These are phyloP conservation scores for Caerostris darwini DNA, from an alignment of 1,140 invertebrate species.

Conservation along the genomic window DNA sequence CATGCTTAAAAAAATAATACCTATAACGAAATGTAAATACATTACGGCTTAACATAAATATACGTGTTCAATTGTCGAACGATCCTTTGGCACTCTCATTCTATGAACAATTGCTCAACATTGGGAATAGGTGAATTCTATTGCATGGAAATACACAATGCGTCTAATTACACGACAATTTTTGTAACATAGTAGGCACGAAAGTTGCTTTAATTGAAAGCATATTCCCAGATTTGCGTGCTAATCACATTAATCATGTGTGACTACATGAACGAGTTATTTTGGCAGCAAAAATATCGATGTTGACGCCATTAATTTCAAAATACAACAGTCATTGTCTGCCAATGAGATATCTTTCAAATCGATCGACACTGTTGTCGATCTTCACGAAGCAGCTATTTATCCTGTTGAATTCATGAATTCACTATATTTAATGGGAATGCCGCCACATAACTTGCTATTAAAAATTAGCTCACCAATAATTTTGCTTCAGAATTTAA, in stretches of 20 bases:
- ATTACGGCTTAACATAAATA: conserved; percentile 75
- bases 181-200: not conserved
- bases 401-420: too few species aligned
- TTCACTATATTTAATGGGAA: too few species aligned
- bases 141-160: not conserved
- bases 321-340: too few species aligned
- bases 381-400: too few species aligned
- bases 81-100: conserved; percentile 24
- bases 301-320: too few species aligned
- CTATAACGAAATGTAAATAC: conserved; percentile 48
- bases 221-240: not conserved
- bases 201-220: not conserved
- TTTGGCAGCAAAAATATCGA: too few species aligned
- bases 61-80: conserved; percentile 67
- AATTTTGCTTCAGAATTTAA: not conserved
- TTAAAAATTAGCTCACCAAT: not conserved
- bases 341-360: too few species aligned
- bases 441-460: not conserved
- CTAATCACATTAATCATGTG: too few species aligned
- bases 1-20: conserved; percentile 80
- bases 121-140: not conserved
- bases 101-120: conserved; percentile 28
- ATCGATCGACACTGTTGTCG: too few species aligned
- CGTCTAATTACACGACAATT: not conserved
- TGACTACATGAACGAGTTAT: too few species aligned